Base-by-base conservation (phyloP, 2,888 invertebrate genomes). In the Eupithecia abbreviata region DNA sequence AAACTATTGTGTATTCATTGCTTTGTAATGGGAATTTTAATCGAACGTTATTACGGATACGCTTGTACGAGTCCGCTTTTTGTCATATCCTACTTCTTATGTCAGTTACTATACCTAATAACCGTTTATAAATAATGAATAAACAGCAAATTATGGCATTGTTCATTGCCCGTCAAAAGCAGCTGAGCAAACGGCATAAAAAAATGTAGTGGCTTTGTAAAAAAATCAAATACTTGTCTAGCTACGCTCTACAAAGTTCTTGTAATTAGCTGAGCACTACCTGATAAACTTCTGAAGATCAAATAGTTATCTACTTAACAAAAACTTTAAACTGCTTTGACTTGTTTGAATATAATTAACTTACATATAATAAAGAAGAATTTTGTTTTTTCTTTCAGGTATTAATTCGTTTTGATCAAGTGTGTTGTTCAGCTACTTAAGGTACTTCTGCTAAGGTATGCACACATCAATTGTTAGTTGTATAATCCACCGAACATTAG, bases 1-100 rank as follows among this genome's bases (percentile, higher is more conserved):
- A 84, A 86, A 86, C 85, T 82, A 85, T 84, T 85, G 79, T 84
- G 83, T 85, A 88, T 87, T 86, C 84, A 86, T 84, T 82, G 82
- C 82, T 82, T 73, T 76, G 76, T 83, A 83, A 82, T 83, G 79
- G 81, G 78, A 81, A 84, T 84, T 81, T 83, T 84, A 83, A 86
- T 87, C 80, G 83, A 82, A 85, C 81, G 80, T 78, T 78, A 81
- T 82, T 78, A 85, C 79, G 55, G 78, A 81, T 83, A 83, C 81
- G 75, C 62, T 80, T 77, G 71, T 78, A 78, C 51, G 72, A 62
- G 49, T 76, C 65, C 58, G 68, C 67, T 77, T 80, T 79, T 77
- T 78, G 74, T 69, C 74, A 72, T 72, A 74, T 73, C 71, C 45
- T 55, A 66, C 66, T 74, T 72, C 71, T 71, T 55, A 74, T 71